These are phyloP conservation scores for Petrophora chlorosata DNA, from an alignment of 2,888 invertebrate species.

Conservation along the genomic window DNA sequence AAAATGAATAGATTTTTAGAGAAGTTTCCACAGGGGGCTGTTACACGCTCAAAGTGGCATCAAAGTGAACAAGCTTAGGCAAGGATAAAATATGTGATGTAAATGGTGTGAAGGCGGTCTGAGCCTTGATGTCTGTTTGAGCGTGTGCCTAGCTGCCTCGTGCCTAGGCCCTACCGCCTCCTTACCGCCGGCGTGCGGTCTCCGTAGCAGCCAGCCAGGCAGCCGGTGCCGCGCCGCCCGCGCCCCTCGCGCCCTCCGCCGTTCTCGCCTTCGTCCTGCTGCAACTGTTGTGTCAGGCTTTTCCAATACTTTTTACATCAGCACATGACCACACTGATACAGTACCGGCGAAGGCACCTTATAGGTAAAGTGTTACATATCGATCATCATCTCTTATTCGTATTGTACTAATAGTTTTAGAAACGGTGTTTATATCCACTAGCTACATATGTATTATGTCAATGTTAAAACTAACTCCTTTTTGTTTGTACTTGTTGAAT, in stretches of 20 bases:
- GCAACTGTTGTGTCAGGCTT: slow-evolving; percentile 72
- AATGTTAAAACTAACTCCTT: neutral
- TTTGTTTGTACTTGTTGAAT: neutral
- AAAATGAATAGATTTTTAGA: neutral
- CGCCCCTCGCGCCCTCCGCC: slow-evolving; percentile 80
- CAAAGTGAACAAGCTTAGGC: no score
- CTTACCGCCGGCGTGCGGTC: slow-evolving; percentile 91
- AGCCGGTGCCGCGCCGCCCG: slow-evolving; percentile 87
- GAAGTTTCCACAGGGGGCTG: slow-evolving; percentile 6
- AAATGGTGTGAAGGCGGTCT: neutral
- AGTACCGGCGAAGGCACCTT: slow-evolving; percentile 6
- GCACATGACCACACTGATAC: slow-evolving; percentile 7
- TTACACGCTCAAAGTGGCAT: slow-evolving; percentile 20
- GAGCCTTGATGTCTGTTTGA: slow-evolving; percentile 17
- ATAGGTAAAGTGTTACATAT: no score
- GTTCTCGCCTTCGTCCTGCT: slow-evolving; percentile 78
- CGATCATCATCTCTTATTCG: neutral
- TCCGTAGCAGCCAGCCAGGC: slow-evolving; percentile 88
- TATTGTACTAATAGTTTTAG: slow-evolving; percentile 1
- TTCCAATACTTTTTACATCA: slow-evolving; percentile 45
- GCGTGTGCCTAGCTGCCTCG: slow-evolving; percentile 25
- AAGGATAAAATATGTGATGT: no score
- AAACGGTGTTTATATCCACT: neutral
- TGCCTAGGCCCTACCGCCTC: no score
- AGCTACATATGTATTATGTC: slow-evolving; percentile 2